These are phyloP conservation scores for Gnatocerus cornutus DNA, from an alignment of 2,888 invertebrate genomes.

Conservation along the genomic window DNA sequence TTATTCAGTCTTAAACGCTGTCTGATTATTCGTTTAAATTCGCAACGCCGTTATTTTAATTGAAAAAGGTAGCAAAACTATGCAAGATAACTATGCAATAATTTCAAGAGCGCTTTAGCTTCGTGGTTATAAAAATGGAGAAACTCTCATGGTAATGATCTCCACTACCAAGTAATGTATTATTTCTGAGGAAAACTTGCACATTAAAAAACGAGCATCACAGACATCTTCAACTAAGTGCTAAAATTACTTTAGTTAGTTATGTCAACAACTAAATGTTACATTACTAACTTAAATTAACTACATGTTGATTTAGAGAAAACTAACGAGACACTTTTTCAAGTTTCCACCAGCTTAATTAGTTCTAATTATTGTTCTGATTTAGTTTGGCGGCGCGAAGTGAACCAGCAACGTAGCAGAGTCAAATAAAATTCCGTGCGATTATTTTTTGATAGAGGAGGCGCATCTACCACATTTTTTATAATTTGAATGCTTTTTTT, in stretches of 20 bases:
- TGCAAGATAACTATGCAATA: neutral
- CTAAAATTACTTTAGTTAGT: neutral
- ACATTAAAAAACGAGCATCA: neutral
- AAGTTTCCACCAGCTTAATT: neutral
- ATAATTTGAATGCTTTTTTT: too few relatives aligned
- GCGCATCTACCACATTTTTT: too few relatives aligned
- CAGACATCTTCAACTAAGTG: neutral
- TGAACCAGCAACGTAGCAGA: too few relatives aligned
- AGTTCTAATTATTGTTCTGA: neutral
- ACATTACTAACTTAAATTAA: slow-evolving; percentile 2
- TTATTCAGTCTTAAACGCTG: slow-evolving; percentile 31
- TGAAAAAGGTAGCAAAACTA: neutral
- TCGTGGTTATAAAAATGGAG: too few relatives aligned
- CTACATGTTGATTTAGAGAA: neutral
- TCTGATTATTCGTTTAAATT: slow-evolving; percentile 28
- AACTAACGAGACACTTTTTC: slow-evolving; percentile 1
- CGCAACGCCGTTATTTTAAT: slow-evolving; percentile 13
- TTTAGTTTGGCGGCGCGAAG: too few relatives aligned
- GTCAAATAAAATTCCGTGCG: too few relatives aligned
- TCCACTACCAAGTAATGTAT: neutral
- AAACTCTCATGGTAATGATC: too few relatives aligned
- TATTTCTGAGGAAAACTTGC: neutral
- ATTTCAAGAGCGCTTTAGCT: too few relatives aligned
- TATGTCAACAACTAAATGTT: neutral
- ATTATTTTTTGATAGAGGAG: too few relatives aligned